These are phyloP conservation scores for Leptopilina boulardi DNA, from an alignment of 1,140 invertebrate species.

Conservation along the genomic window DNA sequence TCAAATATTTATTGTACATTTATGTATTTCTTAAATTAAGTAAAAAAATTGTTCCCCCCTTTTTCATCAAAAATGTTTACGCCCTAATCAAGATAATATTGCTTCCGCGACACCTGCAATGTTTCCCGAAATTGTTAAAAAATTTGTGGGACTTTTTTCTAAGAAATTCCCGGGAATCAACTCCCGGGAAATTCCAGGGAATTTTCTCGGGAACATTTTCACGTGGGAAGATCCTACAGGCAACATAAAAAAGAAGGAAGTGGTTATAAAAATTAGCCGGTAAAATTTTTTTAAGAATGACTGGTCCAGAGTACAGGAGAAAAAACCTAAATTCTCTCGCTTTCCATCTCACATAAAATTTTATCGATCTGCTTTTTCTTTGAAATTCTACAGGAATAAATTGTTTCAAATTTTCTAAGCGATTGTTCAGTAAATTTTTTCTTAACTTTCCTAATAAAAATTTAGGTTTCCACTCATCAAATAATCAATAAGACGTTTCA, in stretches of 20 bases:
- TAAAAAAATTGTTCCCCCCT: too few relatives aligned
- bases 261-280: conserved; percentile 26
- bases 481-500: conserved; percentile 34
- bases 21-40: too few relatives aligned
- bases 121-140: too few relatives aligned
- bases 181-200: too few relatives aligned
- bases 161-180: too few relatives aligned
- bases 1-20: too few relatives aligned
- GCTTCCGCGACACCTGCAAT: too few relatives aligned
- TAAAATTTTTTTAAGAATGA: conserved; percentile 34
- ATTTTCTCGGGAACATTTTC: too few relatives aligned
- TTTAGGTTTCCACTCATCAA: conserved; percentile 15
- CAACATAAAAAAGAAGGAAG: conserved; percentile 39
- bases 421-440: background rate
- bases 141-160: too few relatives aligned
- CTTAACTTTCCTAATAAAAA: background rate
- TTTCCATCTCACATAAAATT: conserved; percentile 40
- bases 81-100: too few relatives aligned
- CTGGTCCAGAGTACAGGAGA: conserved; percentile 38
- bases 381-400: conserved; percentile 43
- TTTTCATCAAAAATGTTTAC: too few relatives aligned
- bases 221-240: conserved; percentile 17
- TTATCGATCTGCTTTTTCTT: conserved; percentile 36
- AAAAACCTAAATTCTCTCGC: conserved; percentile 38
- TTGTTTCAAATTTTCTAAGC: conserved; percentile 6